Evolutionary conservation across 2,797 vertebrate species (phyloP), one percentile per base, ranked within the genome.

Genomic region (Salarias fasciatus): DNA sequence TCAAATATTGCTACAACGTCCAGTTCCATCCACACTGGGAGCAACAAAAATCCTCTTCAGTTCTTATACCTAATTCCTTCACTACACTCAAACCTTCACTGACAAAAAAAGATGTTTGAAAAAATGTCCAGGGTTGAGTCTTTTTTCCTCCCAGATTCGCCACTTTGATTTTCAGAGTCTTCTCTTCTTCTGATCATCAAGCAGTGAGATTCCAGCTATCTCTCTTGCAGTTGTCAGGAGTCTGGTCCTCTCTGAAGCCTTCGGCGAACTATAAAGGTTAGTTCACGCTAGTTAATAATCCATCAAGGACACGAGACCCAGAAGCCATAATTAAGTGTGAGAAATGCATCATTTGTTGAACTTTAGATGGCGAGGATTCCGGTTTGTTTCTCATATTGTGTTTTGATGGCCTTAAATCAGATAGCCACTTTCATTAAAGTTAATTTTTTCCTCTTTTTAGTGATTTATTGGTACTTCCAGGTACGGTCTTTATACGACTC

Each of bases 251-350:
- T 44, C 42, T 40, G 41, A 66, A 60, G 54, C 51, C 52, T 70
- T 63, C 45, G 1, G 14, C 53, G 35, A 51, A 72, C 75, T 59
- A 74, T 87, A 88, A 83, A 91, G 75, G 86, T 82, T 48, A 75
- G 66, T 77, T 59, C 47, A 40, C 56, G 49, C 61, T 69, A 71
- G 92, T 94, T 91, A 94, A 93, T 94, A 79, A 93, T 94, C 88
- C 49, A 86, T 89, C 83, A 90, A 80, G 79, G 84, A 65, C 78
- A 72, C 52, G 11, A 30, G 15, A 68, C 67, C 59, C 54, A 58
- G 38, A 65, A 65, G 53, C 54, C 29, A 53, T 55, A 35, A 35
- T 35, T 35, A 9, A 9, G 2, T 35, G 6, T 35, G 9, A 35
- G 5, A 5, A 35, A 9, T 6, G 33, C 11, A 51, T 73, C 13